Percentiles rank a stretch among this genome's conserved stretches.
These are phyloP conservation scores for Tipula vernalis DNA, from an alignment of 2,888 invertebrate genomes.

Conservation along the genomic window DNA sequence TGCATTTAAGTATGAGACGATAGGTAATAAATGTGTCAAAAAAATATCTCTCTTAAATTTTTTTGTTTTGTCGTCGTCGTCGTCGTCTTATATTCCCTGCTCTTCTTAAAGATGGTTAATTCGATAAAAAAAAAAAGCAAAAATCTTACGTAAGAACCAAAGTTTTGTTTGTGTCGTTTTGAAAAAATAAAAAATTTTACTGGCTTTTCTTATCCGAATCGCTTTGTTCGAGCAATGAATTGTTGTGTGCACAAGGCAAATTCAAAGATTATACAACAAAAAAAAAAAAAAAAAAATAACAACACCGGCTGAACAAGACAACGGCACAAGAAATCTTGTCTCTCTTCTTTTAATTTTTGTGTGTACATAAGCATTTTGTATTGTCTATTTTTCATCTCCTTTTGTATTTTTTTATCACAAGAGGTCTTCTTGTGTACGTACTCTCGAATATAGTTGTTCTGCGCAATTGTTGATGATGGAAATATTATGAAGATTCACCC, in stretches of 20 bases:
- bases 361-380: not conserved
- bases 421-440: not conserved
- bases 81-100: not conserved
- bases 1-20: not conserved
- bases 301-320: not conserved
- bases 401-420: too few relatives aligned
- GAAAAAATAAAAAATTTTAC: not conserved
- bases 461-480: not conserved
- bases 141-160: not conserved
- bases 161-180: not conserved
- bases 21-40: constrained; percentile 4
- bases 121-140: not conserved
- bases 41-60: not conserved
- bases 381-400: not conserved
- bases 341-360: not conserved
- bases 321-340: not conserved
- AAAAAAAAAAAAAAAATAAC: not conserved
- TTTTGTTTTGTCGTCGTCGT: not conserved
- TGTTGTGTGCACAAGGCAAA: not conserved
- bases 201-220: not conserved
- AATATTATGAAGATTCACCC: not conserved
- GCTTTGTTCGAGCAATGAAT: not conserved
- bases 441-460: not conserved
- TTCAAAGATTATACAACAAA: not conserved
- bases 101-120: not conserved